A percentile compares a stretch with the other conserved stretches of the same genome.
Conservation (phyloP, 2,113 vertebrate species). For the Hydrolagus affinis region DNA sequence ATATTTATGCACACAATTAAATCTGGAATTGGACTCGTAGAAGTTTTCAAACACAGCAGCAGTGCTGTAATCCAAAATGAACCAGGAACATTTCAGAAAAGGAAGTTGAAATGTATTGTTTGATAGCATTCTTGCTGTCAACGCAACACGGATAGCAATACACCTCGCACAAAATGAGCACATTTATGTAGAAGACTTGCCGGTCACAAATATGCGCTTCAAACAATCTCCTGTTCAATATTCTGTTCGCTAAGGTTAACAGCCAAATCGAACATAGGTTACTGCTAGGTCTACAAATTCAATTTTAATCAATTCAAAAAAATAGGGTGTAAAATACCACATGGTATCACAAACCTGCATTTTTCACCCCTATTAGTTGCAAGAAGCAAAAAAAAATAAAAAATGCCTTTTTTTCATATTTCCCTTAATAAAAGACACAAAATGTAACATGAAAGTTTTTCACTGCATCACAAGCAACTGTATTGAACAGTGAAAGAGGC, state of each 20-base stretch:
- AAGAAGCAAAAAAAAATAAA: conserved; percentile 4
- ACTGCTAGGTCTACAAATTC: neutral
- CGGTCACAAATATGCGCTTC: conserved; percentile 5
- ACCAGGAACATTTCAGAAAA: neutral
- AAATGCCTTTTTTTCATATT: neutral
- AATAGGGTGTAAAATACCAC: neutral
- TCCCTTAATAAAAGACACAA: neutral
- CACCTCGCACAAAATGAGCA: neutral
- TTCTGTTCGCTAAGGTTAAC: neutral
- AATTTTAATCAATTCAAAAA: neutral
- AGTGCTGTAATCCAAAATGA: conserved; percentile 15
- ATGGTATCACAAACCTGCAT: too few relatives aligned
- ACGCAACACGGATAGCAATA: neutral
- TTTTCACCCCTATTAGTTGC: too few relatives aligned
- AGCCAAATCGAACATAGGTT: neutral
- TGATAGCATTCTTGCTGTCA: neutral
- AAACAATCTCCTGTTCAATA: neutral
- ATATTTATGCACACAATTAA: neutral
- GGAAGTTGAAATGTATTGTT: neutral
- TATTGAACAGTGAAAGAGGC: conserved; percentile 35
- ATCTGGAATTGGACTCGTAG: neutral
- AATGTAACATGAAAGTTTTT: neutral
- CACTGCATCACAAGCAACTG: neutral
- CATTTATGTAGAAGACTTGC: neutral
- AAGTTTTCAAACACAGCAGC: neutral